Base-by-base conservation (phyloP, 1,140 invertebrate genomes). In the Cyrtorhinus lividipennis region DNA sequence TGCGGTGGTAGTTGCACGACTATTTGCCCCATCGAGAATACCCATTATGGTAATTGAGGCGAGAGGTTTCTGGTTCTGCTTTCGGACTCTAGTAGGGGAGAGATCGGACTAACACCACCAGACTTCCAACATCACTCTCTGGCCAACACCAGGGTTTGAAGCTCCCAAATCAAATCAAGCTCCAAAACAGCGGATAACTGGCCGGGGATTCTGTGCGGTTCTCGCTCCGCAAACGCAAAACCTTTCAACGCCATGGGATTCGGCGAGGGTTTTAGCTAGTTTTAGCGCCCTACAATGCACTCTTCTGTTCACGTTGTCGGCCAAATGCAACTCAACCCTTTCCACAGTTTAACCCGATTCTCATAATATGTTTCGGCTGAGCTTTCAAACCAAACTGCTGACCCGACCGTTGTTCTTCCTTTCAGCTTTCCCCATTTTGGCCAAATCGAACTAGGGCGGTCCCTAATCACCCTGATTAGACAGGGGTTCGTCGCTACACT, bases 1-100 rank as follows among this genome's bases (percentile, higher is more conserved):
- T 44, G 38, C 8, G 38, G n/a, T 8, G 8, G 38, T 8, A 10
- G 38, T 10, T 8, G 38, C n/a, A 10, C 20, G 20, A 53, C 48
- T 53, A 53, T 53, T 53, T 53, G 48, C 48, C 48, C 48, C 48
- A 53, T 5, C 48, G 48, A 53, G 48, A 20, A 53, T 53, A 53
- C 20, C 48, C 48, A 53, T 53, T 53, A 53, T 53, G 48, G 48
- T 53, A 53, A 53, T 53, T 53, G 48, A 22, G 18, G 48, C 20
- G 12, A 53, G 48, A 53, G 48, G 48, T 53, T 53, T 20, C 30
- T 53, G 48, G 48, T 3, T 8, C 30, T n/a, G n/a, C 30, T 15
- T 8, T 38, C 30, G 30, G 30, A 8, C 30, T 38, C 30, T 8
- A 38, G 5, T 38, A 38, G 5, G 15, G 30, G 5, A 38, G 30